A percentile compares a stretch with the other conserved stretches of the same genome.
Evolutionary conservation across 2,888 invertebrate genomes (phyloP).

Genomic region (Pollenia amentaria): DNA sequence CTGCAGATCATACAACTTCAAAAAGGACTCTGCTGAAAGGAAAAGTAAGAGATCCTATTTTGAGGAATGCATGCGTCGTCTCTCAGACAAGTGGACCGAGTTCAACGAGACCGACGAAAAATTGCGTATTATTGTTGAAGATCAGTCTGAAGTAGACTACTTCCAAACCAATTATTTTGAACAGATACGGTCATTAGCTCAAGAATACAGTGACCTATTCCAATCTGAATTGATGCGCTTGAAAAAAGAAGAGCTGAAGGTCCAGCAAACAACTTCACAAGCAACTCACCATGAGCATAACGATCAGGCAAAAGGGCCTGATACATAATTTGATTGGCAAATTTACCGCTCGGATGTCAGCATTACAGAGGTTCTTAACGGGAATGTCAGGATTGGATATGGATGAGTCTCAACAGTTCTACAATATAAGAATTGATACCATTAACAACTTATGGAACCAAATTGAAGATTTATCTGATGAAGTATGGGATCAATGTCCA

Average conservation of each 20-base stretch:
- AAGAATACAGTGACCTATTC: too few relatives aligned
- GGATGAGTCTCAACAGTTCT: too few relatives aligned
- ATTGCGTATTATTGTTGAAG: background rate
- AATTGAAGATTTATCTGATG: background rate
- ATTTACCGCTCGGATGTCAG: background rate
- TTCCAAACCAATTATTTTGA: background rate
- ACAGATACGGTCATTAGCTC: background rate
- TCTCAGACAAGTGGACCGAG: background rate
- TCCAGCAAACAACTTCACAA: too few relatives aligned
- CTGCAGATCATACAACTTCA: too few relatives aligned
- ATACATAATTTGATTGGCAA: background rate
- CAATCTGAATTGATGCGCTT: too few relatives aligned
- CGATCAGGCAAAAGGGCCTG: too few relatives aligned
- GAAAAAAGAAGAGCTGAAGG: too few relatives aligned
- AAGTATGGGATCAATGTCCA: constrained; percentile 9
- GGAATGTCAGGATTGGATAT: background rate
- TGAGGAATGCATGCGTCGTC: background rate
- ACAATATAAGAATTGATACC: background rate
- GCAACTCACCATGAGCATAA: too few relatives aligned
- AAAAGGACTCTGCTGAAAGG: too few relatives aligned
- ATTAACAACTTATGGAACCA: background rate
- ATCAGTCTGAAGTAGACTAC: constrained; percentile 3
- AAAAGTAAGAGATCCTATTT: background rate
- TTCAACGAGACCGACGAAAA: background rate
- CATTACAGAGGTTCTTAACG: background rate